These are phyloP conservation scores for Periparus ater DNA, from an alignment of 2,797 vertebrate genomes.

Conservation along the genomic window DNA sequence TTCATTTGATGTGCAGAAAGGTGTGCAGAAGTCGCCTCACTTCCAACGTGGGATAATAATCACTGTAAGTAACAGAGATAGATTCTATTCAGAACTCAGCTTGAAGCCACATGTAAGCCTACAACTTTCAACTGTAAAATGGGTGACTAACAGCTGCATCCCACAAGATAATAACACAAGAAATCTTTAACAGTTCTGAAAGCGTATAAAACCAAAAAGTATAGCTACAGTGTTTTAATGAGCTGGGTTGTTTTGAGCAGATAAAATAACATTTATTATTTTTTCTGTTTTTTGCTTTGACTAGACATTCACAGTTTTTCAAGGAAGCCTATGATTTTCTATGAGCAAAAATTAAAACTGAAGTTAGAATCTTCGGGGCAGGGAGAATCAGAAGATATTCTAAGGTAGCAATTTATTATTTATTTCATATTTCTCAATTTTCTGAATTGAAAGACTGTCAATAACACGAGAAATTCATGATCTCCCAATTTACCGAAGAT, in stretches of 20 bases:
- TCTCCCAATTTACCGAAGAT: background rate
- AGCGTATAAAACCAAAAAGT: background rate
- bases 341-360: background rate
- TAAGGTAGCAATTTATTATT: background rate
- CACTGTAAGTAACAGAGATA: background rate
- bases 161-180: background rate
- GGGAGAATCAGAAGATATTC: background rate
- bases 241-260: background rate
- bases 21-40: background rate
- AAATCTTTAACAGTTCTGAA: background rate
- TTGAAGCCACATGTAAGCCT: background rate
- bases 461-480: background rate
- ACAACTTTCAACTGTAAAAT: background rate
- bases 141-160: background rate
- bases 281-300: background rate
- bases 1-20: background rate
- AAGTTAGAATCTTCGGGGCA: background rate
- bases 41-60: background rate
- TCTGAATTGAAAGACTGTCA: background rate
- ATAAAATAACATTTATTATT: background rate
- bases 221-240: background rate
- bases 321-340: background rate
- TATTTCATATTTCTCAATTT: background rate
- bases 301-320: background rate
- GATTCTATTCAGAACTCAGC: background rate